Conservation (phyloP, 2,888 invertebrate genomes). For the Microdon myrmicae region DNA sequence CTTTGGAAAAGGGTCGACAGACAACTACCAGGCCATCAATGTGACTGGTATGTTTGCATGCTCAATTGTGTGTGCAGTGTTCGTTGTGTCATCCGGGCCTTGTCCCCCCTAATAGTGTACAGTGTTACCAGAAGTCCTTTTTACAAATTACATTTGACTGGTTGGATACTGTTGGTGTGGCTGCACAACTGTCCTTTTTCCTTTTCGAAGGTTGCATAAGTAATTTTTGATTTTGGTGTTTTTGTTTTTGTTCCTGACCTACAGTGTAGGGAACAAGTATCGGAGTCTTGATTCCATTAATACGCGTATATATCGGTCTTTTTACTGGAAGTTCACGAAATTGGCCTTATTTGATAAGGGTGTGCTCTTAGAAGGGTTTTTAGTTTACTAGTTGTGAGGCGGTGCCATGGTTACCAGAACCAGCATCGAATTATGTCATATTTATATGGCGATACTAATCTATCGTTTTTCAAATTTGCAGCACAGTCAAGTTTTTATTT, state of each 20-base stretch:
- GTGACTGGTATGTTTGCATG: slow-evolving; percentile 21
- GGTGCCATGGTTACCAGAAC: no score
- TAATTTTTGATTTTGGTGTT: not conserved
- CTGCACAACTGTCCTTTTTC: slow-evolving; percentile 4
- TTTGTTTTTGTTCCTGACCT: not conserved
- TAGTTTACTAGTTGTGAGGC: no score
- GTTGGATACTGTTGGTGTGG: slow-evolving; percentile 19
- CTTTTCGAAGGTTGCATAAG: slow-evolving; percentile 24
- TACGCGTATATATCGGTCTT: not conserved
- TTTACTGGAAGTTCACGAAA: no score
- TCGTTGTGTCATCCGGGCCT: slow-evolving; percentile 5
- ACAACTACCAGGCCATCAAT: not conserved
- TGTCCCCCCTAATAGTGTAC: slow-evolving; percentile 22
- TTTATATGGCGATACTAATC: no score
- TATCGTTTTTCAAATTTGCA: no score
- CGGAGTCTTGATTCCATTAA: not conserved
- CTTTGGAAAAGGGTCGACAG: slow-evolving; percentile 7
- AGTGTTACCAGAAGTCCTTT: slow-evolving; percentile 37
- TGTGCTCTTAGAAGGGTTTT: no score
- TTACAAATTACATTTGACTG: slow-evolving; percentile 40
- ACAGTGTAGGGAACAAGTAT: slow-evolving; percentile 17
- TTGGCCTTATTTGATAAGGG: no score
- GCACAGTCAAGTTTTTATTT: no score
- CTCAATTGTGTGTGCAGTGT: slow-evolving; percentile 25
- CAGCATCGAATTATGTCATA: no score